These are phyloP conservation scores for Leontopithecus rosalia DNA, from an alignment of 2,797 vertebrate species.

Conservation along the genomic window DNA sequence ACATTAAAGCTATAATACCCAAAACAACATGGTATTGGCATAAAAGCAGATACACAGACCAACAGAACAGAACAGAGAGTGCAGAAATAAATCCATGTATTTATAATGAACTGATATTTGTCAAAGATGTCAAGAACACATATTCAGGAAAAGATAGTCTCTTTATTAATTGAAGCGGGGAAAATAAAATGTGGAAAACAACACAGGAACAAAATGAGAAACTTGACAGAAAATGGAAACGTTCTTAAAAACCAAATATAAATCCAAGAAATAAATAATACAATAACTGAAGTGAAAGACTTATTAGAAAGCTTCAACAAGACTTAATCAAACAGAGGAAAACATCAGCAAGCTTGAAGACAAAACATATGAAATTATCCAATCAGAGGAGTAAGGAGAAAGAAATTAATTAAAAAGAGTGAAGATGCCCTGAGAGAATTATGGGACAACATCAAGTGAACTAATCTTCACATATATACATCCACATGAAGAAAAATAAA, in stretches of 20 bases:
- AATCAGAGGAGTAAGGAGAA: neutral
- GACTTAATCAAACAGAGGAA: neutral
- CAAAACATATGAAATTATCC: neutral
- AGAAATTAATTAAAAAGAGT: neutral
- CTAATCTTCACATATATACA: neutral
- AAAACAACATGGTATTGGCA: neutral
- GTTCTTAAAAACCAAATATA: neutral
- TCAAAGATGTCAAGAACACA: neutral
- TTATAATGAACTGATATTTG: neutral
- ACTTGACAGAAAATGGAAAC: neutral
- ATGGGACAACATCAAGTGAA: neutral
- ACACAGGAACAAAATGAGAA: neutral
- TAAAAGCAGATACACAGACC: neutral
- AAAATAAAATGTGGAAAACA: neutral
- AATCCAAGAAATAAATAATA: neutral
- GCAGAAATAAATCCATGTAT: neutral
- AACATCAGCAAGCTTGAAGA: neutral
- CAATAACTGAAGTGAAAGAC: neutral
- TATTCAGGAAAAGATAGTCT: neutral
- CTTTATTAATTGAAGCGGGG: neutral
- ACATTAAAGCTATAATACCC: neutral
- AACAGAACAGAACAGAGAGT: neutral
- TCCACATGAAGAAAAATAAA: neutral
- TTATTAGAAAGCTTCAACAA: neutral
- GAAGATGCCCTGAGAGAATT: neutral